phyloP scores from a whole-genome alignment of 2,888 invertebrate genomes.

The Poecilobothrus nobilitatus region DNA sequence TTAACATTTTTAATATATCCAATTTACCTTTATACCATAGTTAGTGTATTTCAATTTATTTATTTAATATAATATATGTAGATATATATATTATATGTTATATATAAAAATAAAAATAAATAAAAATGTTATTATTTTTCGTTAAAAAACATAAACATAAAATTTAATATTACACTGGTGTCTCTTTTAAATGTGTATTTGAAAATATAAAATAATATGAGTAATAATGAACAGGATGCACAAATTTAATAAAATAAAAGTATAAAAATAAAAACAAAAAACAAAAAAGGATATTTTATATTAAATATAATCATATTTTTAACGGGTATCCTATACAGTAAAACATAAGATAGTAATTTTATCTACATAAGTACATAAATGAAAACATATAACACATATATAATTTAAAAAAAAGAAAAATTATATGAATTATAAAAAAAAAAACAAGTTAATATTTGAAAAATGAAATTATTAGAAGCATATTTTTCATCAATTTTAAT shows the following conservation, averaged over 20 bases:
- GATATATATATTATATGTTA: too few species aligned
- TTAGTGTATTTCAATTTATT: too few species aligned
- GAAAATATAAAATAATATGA: neutral
- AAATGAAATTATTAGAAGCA: too few species aligned
- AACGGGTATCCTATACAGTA: neutral
- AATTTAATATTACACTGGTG: slow-evolving; percentile 4
- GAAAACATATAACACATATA: too few species aligned
- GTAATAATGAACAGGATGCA: slow-evolving; percentile 4
- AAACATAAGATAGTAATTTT: neutral
- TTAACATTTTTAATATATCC: neutral
- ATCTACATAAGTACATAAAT: neutral
- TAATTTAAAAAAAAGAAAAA: too few species aligned
- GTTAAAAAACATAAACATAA: slow-evolving; percentile 4
- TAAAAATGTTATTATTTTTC: slow-evolving; percentile 1
- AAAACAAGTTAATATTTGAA: too few species aligned
- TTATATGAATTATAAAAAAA: too few species aligned
- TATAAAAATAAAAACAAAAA: too few species aligned
- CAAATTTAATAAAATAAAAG: neutral
- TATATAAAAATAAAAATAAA: neutral
- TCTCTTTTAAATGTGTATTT: neutral
- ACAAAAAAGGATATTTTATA: neutral
- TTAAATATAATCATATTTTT: neutral
- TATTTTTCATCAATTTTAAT: too few species aligned
- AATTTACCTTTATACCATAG: neutral
- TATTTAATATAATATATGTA: too few species aligned